Evolutionary conservation across 2,113 vertebrate species (phyloP).

Genomic region (Misgurnus mizolepis): DNA sequence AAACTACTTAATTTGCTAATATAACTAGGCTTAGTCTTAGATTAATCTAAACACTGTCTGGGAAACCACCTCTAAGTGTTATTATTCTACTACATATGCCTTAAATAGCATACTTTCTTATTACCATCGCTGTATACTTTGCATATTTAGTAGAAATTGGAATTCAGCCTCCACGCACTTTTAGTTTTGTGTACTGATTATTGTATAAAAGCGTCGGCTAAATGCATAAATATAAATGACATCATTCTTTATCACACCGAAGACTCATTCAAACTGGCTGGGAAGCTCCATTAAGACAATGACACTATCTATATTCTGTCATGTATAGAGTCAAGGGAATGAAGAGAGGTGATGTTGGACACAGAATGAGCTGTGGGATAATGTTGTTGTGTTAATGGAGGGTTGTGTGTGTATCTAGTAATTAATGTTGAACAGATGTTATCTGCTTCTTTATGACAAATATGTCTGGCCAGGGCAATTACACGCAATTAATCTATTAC

Average conservation of each 20-base stretch:
- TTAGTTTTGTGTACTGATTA: no score
- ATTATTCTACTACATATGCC: no score
- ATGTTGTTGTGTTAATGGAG: conserved; percentile 45
- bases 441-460: conserved; percentile 52
- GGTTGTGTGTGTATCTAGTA: conserved; percentile 52
- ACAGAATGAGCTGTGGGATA: not conserved
- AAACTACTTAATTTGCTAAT: no score
- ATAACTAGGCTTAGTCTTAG: no score
- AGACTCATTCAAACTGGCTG: not conserved
- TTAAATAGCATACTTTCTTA: no score
- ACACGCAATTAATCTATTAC: conserved; percentile 48
- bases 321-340: not conserved
- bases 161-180: no score
- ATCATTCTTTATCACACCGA: not conserved
- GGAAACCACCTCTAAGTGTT: no score
- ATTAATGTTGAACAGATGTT: conserved; percentile 59
- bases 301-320: conserved; percentile 3
- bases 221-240: no score
- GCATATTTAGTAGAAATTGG: no score
- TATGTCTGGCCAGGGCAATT: conserved; percentile 53
- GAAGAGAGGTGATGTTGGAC: conserved; percentile 1
- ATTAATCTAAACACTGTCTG: no score
- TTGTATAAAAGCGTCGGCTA: no score
- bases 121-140: no score
- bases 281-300: conserved; percentile 3